A percentile compares a stretch with the other conserved stretches of the same genome.
Conservation (phyloP, 2,113 vertebrate genomes). For the Onychostoma macrolepis region DNA sequence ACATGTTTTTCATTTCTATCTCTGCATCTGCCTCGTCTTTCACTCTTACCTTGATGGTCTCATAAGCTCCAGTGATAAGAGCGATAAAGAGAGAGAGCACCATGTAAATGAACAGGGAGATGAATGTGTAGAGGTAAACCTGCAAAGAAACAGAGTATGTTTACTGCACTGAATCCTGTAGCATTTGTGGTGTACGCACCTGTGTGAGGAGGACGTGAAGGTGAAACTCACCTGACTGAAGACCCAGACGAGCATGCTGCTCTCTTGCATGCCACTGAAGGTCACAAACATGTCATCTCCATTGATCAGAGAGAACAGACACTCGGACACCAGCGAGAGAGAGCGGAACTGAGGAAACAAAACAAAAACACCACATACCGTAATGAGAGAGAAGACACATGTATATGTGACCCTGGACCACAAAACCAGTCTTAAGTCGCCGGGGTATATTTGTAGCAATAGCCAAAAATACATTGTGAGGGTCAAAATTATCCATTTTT, state of each 20-base stretch:
- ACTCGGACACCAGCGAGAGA: conserved; percentile 92
- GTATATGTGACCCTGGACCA: too few species aligned
- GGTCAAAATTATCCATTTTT: too few species aligned
- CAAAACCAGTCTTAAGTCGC: too few species aligned
- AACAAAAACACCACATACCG: neutral
- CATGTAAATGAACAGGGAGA: conserved; percentile 98
- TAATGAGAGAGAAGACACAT: neutral
- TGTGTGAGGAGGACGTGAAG: neutral
- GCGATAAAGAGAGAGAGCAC: conserved; percentile 97
- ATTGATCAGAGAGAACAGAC: conserved; percentile 85
- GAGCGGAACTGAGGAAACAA: conserved; percentile 83
- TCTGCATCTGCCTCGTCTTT: neutral
- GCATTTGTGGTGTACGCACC: neutral
- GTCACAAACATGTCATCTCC: conserved; percentile 82
- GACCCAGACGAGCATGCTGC: conserved; percentile 75
- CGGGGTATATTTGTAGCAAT: too few species aligned
- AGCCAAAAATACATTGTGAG: too few species aligned
- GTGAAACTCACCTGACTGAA: conserved; percentile 76
- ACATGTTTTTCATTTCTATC: neutral
- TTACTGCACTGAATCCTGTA: neutral
- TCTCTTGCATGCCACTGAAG: conserved; percentile 74
- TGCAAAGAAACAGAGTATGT: conserved; percentile 25
- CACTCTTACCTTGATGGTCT: conserved; percentile 88
- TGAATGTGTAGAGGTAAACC: conserved; percentile 93
- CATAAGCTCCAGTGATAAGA: conserved; percentile 94